phyloP scores from a whole-genome alignment of 2,113 vertebrate genomes.

The Sylvia atricapilla region DNA sequence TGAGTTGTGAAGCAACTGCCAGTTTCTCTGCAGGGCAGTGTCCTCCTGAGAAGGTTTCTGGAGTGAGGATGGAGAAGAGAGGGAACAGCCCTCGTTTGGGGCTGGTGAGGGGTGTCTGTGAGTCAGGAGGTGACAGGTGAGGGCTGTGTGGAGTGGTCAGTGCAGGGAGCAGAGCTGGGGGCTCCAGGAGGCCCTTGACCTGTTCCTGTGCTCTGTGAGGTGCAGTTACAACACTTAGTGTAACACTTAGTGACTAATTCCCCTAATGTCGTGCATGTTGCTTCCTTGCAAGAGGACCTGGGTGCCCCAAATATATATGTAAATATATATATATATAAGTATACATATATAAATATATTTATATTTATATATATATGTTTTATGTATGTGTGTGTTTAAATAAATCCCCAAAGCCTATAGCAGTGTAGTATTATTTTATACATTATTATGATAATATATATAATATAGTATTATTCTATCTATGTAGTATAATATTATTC shows the following conservation, averaged over 20 bases:
- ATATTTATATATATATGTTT: neutral
- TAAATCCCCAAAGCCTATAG: neutral
- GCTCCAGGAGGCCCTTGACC: neutral
- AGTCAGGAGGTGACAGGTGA: neutral
- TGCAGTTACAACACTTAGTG: neutral
- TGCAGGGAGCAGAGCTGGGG: neutral
- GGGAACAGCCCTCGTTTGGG: neutral
- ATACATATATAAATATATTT: too few species aligned
- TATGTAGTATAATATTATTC: too few species aligned
- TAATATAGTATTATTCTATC: neutral
- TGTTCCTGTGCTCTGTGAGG: neutral
- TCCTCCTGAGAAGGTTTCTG: neutral
- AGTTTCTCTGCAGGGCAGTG: neutral
- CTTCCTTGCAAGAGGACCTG: neutral
- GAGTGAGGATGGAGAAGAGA: neutral
- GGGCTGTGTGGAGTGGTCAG: fast-evolving
- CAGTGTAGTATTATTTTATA: neutral
- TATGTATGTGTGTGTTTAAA: neutral
- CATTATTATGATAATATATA: too few species aligned
- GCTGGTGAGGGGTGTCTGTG: neutral
- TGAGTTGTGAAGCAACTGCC: neutral
- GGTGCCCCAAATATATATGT: fast-evolving
- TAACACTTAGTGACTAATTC: too few species aligned
- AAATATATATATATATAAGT: too few species aligned
- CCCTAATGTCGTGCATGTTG: fast-evolving